Percentiles rank a stretch among this genome's conserved stretches.
Conservation (phyloP, 2,888 invertebrate species). For the Dione vanillae region DNA sequence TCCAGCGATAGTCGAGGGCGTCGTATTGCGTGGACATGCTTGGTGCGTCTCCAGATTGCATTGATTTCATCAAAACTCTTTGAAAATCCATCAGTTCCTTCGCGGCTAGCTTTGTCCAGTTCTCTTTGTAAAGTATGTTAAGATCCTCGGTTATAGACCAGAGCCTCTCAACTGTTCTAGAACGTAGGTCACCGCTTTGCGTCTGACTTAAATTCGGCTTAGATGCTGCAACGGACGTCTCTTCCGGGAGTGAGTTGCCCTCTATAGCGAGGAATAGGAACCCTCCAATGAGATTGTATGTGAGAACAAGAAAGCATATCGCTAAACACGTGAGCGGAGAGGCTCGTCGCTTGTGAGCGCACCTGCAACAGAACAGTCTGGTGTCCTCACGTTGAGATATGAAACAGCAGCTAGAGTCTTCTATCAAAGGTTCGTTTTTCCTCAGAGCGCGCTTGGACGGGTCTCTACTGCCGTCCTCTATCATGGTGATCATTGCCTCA, state of each 20-base stretch:
- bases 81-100: constrained; percentile 94
- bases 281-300: constrained; percentile 96
- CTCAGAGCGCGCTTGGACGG: constrained; percentile 51
- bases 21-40: constrained; percentile 61
- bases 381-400: constrained; percentile 52
- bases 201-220: constrained; percentile 85
- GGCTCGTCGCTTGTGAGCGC: constrained; percentile 66
- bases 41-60: constrained; percentile 69
- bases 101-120: constrained; percentile 95
- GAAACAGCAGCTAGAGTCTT: constrained; percentile 58
- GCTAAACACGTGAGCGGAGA: constrained; percentile 92
- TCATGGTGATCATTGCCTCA: constrained; percentile 54
- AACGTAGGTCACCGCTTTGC: constrained; percentile 84
- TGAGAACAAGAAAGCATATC: constrained; percentile 92
- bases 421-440: constrained; percentile 43
- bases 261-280: constrained; percentile 95
- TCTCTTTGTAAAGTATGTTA: constrained; percentile 95
- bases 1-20: constrained; percentile 89
- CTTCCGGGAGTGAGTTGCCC: constrained; percentile 83
- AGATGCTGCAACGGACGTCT: constrained; percentile 87
- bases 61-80: constrained; percentile 83
- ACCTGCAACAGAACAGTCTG: constrained; percentile 76
- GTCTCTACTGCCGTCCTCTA: constrained; percentile 56
- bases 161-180: constrained; percentile 89
- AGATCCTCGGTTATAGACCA: constrained; percentile 95